phyloP scores from a whole-genome alignment of 2,113 vertebrate species.

The Motacilla alba region DNA sequence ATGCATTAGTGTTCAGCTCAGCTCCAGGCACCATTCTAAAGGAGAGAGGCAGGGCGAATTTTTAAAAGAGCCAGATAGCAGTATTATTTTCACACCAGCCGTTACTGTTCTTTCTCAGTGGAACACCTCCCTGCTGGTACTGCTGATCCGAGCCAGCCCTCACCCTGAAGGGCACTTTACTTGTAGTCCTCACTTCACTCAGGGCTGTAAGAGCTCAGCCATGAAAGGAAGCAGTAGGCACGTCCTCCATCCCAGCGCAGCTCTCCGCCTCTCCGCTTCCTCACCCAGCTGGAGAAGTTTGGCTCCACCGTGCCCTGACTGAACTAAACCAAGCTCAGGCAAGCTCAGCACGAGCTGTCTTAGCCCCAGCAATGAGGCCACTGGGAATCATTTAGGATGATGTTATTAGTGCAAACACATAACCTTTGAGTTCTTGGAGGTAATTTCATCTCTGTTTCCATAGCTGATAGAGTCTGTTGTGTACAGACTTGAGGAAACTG shows the following conservation, averaged over 20 bases:
- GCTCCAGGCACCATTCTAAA: neutral
- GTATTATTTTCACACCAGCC: neutral
- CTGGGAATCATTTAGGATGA: neutral
- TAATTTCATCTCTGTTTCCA: neutral
- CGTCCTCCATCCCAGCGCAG: neutral
- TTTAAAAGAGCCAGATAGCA: neutral
- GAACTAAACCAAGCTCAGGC: slow-evolving; percentile 6
- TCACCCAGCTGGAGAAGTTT: slow-evolving; percentile 33
- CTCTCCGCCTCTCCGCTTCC: neutral
- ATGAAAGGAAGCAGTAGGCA: slow-evolving; percentile 19
- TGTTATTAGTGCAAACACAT: neutral
- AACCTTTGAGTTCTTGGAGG: neutral
- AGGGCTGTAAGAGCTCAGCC: neutral
- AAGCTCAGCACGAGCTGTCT: neutral
- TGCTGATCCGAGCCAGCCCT: neutral
- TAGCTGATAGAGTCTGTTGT: neutral
- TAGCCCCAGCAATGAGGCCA: neutral
- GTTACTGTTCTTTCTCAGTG: slow-evolving; percentile 1
- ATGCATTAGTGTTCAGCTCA: neutral
- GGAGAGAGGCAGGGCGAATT: slow-evolving; percentile 14
- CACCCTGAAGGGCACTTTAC: neutral
- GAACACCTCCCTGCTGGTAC: neutral
- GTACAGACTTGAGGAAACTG: neutral
- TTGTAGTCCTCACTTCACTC: neutral
- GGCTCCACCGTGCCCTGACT: neutral